Conservation (phyloP, 53 echinoderm and acorn worm genomes). For the Arbacia lixula region DNA sequence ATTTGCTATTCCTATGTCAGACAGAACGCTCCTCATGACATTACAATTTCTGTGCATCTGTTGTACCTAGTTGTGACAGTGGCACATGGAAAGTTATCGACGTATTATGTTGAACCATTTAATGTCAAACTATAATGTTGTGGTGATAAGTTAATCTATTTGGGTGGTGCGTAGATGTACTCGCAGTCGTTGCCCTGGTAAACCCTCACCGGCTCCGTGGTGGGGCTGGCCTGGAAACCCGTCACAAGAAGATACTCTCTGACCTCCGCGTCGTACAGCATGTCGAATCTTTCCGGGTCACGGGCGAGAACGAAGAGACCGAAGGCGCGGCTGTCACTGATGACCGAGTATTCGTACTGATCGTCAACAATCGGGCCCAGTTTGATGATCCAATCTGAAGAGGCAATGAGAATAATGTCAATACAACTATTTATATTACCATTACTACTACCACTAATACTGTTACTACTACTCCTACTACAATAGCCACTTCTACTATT, state of each 20-base stretch:
- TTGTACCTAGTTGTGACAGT: too few relatives aligned
- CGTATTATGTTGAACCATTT: too few relatives aligned
- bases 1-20: too few relatives aligned
- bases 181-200: slow-evolving; percentile 72
- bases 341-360: slow-evolving; percentile 67
- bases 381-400: slow-evolving; percentile 57
- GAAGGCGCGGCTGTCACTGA: slow-evolving; percentile 40
- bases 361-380: slow-evolving; percentile 60
- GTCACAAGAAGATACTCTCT: slow-evolving; percentile 57
- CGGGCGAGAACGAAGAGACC: slow-evolving; percentile 73
- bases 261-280: slow-evolving; percentile 65
- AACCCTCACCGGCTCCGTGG: slow-evolving; percentile 50
- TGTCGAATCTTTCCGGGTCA: slow-evolving; percentile 55
- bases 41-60: too few relatives aligned
- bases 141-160: neutral
- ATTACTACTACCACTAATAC: too few relatives aligned
- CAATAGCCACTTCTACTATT: too few relatives aligned
- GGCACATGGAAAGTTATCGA: too few relatives aligned
- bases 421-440: too few relatives aligned
- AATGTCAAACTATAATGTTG: neutral
- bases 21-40: too few relatives aligned
- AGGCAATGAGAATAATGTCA: neutral
- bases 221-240: slow-evolving; percentile 62
- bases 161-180: slow-evolving; percentile 8
- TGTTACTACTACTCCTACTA: too few relatives aligned